Evolutionary conservation across 2,888 invertebrate species (phyloP).

Genomic region (Julus scanicus): DNA sequence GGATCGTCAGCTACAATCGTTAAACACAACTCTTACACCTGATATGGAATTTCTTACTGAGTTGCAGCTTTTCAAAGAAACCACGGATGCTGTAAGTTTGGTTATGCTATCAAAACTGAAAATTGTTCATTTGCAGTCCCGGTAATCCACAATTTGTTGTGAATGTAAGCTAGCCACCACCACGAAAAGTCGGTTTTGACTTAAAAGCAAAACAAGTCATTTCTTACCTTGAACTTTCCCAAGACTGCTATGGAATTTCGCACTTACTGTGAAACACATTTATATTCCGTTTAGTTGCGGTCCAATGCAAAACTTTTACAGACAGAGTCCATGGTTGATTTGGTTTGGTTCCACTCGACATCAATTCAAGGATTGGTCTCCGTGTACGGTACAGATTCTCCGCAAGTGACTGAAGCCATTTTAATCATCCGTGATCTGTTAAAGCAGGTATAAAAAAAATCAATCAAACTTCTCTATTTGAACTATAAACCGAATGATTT

Average conservation of each 20-base stretch:
- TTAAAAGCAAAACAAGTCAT: not conserved
- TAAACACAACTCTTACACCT: slow-evolving; percentile 58
- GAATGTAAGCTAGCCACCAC: not conserved
- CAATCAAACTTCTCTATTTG: no score
- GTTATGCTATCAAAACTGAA: not conserved
- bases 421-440: slow-evolving; percentile 67
- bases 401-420: slow-evolving; percentile 68
- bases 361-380: slow-evolving; percentile 75
- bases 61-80: slow-evolving; percentile 59
- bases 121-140: not conserved
- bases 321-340: slow-evolving; percentile 71
- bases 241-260: not conserved
- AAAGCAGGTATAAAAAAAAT: slow-evolving; percentile 28
- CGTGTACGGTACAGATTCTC: slow-evolving; percentile 74
- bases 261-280: slow-evolving; percentile 22
- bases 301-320: slow-evolving; percentile 48
- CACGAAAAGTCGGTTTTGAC: not conserved
- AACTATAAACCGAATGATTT: not conserved
- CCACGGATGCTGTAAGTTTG: slow-evolving; percentile 61
- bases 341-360: slow-evolving; percentile 72
- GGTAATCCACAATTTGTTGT: not conserved
- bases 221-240: not conserved
- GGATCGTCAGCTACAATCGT: slow-evolving; percentile 53
- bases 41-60: slow-evolving; percentile 60
- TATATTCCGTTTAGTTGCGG: slow-evolving; percentile 48